A percentile compares a stretch with the other conserved stretches of the same genome.
These are phyloP conservation scores for Panagrolaimus sp. DNA, from an alignment of 1,140 invertebrate species.

Conservation along the genomic window DNA sequence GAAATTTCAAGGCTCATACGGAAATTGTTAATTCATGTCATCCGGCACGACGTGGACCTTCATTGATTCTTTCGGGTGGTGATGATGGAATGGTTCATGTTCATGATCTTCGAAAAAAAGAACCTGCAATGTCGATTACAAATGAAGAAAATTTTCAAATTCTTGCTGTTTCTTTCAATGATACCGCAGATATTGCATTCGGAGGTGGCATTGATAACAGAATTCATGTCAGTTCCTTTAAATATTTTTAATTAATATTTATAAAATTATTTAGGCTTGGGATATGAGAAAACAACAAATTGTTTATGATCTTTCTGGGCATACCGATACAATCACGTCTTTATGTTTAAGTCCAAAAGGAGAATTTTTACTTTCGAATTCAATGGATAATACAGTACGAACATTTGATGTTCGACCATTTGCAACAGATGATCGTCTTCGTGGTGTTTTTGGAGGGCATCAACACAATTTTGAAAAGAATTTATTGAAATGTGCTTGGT, in stretches of 20 bases:
- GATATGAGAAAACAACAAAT: conserved; percentile 85
- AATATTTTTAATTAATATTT: not conserved
- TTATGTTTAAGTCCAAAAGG: conserved; percentile 86
- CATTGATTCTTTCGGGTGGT: conserved; percentile 81
- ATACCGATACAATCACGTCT: conserved; percentile 90
- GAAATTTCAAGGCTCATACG: conserved; percentile 76
- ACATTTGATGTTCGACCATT: conserved; percentile 72
- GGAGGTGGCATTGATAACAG: conserved; percentile 94
- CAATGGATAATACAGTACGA: conserved; percentile 85
- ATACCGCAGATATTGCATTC: conserved; percentile 82
- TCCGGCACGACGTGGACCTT: conserved; percentile 75
- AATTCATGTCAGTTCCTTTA: conserved; percentile 71
- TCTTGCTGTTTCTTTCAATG: conserved; percentile 86
- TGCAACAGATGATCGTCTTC: conserved; percentile 79
- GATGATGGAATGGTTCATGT: conserved; percentile 76
- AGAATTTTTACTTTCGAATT: conserved; percentile 83
- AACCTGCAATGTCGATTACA: conserved; percentile 75
- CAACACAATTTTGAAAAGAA: conserved; percentile 97
- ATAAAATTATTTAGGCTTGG: conserved; percentile 69
- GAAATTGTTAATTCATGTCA: conserved; percentile 66
- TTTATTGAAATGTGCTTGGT: conserved; percentile 80
- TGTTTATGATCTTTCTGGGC: conserved; percentile 76
- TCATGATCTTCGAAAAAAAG: conserved; percentile 77
- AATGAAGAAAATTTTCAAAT: conserved; percentile 72
- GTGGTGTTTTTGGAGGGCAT: conserved; percentile 85